These are phyloP conservation scores for Pseudomyrmex sp. DNA, from an alignment of 1,140 invertebrate species.

Conservation along the genomic window DNA sequence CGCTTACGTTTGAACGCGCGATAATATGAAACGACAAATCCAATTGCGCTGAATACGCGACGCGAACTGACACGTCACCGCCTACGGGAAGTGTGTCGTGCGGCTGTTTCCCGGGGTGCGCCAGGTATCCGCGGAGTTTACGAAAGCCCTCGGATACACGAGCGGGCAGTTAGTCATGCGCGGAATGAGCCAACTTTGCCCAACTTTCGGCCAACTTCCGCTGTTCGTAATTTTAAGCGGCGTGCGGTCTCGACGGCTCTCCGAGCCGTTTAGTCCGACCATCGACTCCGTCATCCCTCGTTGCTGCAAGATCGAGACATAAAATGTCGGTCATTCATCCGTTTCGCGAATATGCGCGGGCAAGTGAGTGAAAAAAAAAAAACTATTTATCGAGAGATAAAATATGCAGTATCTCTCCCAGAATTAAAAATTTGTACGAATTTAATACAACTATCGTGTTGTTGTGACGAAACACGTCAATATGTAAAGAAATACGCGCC, in stretches of 20 bases:
- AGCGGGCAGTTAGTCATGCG: conserved; percentile 59
- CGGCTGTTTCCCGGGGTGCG: conserved; percentile 15
- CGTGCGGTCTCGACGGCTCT: conserved; percentile 57
- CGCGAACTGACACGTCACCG: background rate
- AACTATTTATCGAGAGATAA: background rate
- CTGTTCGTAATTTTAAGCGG: conserved; percentile 57
- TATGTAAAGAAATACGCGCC: conserved; percentile 2
- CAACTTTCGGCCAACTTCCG: conserved; percentile 58
- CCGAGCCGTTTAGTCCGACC: conserved; percentile 48
- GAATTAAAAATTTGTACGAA: background rate
- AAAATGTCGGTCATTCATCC: background rate
- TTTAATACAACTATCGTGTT: background rate
- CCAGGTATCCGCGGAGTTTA: conserved; percentile 51
- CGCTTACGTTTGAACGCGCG: background rate
- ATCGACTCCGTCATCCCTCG: conserved; percentile 23
- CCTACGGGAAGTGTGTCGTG: conserved; percentile 12
- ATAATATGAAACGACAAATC: conserved; percentile 23
- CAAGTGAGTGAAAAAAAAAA: background rate
- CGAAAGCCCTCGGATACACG: conserved; percentile 47
- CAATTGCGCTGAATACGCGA: background rate
- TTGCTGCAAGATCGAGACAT: background rate
- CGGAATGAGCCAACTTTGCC: conserved; percentile 56
- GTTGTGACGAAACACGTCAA: conserved; percentile 7
- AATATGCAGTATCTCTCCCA: background rate
- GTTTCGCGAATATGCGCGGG: too few relatives aligned